phyloP scores from a whole-genome alignment of 23 tunicate genomes.

The Botrylloides violaceus region DNA sequence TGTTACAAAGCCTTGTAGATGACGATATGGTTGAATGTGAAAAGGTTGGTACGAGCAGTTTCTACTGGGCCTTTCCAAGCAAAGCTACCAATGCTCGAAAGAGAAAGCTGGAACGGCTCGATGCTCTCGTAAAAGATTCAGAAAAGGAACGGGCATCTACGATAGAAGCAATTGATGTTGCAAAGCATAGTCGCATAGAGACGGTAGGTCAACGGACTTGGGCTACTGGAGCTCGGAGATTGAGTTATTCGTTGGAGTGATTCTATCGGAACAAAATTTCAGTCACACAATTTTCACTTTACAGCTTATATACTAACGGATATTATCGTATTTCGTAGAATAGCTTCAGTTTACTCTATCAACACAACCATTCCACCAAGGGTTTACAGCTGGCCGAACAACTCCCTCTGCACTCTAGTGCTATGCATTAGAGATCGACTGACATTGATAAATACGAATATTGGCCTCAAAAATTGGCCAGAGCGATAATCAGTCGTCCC shows the following conservation, averaged over 20 bases:
- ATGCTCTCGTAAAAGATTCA: slow-evolving; percentile 20
- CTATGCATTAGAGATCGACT: too few species aligned
- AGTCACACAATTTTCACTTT: not conserved
- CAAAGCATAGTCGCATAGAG: slow-evolving; percentile 27
- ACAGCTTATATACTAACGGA: not conserved
- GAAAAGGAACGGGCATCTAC: slow-evolving; percentile 31
- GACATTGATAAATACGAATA: too few species aligned
- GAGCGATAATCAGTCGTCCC: too few species aligned
- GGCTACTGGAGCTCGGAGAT: not conserved
- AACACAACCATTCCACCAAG: too few species aligned
- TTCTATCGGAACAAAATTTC: too few species aligned
- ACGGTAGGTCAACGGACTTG: slow-evolving; percentile 25
- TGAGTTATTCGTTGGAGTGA: too few species aligned
- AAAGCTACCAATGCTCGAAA: slow-evolving; percentile 56
- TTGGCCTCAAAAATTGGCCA: too few species aligned
- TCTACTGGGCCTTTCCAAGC: slow-evolving; percentile 90
- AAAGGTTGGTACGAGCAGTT: slow-evolving; percentile 95
- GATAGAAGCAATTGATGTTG: slow-evolving; percentile 28
- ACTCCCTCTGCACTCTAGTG: too few species aligned
- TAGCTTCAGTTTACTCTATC: too few species aligned
- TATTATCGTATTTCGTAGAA: not conserved
- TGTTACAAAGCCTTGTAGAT: slow-evolving; percentile 87
- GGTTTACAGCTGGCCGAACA: too few species aligned
- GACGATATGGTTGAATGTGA: slow-evolving; percentile 77
- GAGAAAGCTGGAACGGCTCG: slow-evolving; percentile 27